Conservation (phyloP, 2,113 vertebrate species). For the Otolemur garnettii region DNA sequence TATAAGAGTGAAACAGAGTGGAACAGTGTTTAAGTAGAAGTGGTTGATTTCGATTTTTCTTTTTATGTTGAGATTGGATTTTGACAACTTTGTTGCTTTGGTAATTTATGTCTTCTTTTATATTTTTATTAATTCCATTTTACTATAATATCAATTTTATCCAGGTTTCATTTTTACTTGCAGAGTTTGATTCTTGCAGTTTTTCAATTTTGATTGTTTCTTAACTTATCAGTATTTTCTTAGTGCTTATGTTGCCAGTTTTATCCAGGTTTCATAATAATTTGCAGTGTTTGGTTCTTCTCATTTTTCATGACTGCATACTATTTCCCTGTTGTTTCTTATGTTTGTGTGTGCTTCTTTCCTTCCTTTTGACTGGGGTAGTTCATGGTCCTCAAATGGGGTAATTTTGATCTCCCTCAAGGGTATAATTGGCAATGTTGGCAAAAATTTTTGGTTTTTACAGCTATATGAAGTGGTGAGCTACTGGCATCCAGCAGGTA, state of each 20-base stretch:
- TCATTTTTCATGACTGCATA: neutral
- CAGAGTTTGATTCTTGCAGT: neutral
- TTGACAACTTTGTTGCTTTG: neutral
- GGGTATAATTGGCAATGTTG: neutral
- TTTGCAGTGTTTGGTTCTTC: neutral
- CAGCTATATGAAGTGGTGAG: neutral
- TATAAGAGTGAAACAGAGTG: neutral
- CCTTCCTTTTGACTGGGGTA: neutral
- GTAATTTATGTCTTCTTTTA: neutral
- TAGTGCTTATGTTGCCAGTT: neutral
- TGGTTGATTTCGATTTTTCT: neutral
- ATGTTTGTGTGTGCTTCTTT: neutral
- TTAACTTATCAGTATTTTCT: no score
- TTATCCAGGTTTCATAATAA: conserved; percentile 23
- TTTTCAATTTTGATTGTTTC: neutral
- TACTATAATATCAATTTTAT: neutral
- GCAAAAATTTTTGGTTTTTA: neutral
- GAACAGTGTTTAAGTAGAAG: neutral
- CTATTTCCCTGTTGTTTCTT: neutral
- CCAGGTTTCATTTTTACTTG: neutral
- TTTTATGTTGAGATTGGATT: neutral
- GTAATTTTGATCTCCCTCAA: neutral
- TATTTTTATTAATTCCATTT: conserved; percentile 19
- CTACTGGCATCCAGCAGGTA: neutral
- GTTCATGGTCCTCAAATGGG: neutral